Base-by-base conservation (phyloP, 1,140 invertebrate genomes). In the Eubasilissa regina region DNA sequence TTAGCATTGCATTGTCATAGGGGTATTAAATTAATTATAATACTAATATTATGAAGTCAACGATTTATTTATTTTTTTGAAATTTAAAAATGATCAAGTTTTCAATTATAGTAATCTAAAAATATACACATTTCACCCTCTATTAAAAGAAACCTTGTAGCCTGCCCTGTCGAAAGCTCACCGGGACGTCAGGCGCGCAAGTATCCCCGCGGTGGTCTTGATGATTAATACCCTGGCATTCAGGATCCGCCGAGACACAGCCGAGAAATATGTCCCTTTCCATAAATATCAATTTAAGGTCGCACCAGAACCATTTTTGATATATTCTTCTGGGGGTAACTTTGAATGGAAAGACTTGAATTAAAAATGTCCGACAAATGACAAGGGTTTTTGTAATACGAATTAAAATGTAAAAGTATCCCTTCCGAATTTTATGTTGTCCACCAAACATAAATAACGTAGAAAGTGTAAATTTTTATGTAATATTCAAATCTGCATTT, bases 281-380 rank as follows among this genome's bases (percentile, higher is more conserved):
- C 77, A 79, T 82, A 80, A 82, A 82, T 82, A 79, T 82, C 78
- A 82, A 82, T 82, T 80, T 82, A 77, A 79, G 80, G 75, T 78
- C 73, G 47, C 60, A 48, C 58, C 53, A 62, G 51, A 15, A 25
- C 45, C 15, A 47, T 76, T 77, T 79, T 79, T 80, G 78, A 82
- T 79, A 82, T 82, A 64, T 62, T 64, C 55, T 60, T 64, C 62
- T 56, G 15, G 8, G 43, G 19, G 13, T 35, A 45, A 43, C 47
- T 47, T 51, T 81, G 80, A 81, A 81, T 79, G 80, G 77, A 44
- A 64, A 48, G 76, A 25, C 55, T 35, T 74, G 78, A 82, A 82
- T 82, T 82, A 82, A 77, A 56, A 62, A 79, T 51, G 75, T 82
- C 74, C 56, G 25, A 45, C 19, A 21, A 64, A 74, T 82, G 81